Percentiles rank a stretch among this genome's conserved stretches.
These are phyloP conservation scores for Apamea crenata DNA, from an alignment of 2,888 invertebrate genomes.

Conservation along the genomic window DNA sequence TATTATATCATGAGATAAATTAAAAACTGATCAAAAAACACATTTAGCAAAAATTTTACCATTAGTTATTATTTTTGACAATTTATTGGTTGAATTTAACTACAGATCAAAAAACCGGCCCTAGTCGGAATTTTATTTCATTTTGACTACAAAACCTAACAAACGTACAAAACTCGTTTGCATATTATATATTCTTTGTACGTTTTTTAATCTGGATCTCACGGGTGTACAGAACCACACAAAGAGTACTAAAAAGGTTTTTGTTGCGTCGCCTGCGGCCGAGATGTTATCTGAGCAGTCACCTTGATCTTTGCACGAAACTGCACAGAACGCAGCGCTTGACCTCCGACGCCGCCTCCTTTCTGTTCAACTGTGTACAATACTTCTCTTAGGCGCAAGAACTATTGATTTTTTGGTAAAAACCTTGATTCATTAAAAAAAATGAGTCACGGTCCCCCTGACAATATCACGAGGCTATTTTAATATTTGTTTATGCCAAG, in stretches of 20 bases:
- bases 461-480: conserved; percentile 36
- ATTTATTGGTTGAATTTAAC: no score
- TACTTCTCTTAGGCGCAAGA: conserved; percentile 38
- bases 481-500: conserved; percentile 18
- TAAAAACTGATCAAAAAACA: no score
- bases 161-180: conserved; percentile 26
- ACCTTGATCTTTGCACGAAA: conserved; percentile 84
- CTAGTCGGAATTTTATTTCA: conserved; percentile 41
- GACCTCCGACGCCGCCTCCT: conserved; percentile 73
- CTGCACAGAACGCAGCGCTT: conserved; percentile 70
- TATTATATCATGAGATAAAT: no score
- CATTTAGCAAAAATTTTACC: no score
- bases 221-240: conserved; percentile 53
- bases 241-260: conserved; percentile 62
- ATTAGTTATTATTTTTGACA: no score
- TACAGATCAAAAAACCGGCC: no score
- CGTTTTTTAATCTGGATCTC: conserved; percentile 38
- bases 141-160: conserved; percentile 38
- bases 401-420: conserved; percentile 58
- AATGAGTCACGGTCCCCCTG: conserved; percentile 52
- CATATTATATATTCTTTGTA: conserved; percentile 41
- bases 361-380: conserved; percentile 58
- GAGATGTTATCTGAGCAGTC: conserved; percentile 74
- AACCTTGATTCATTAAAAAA: conserved; percentile 64
- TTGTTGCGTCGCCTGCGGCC: conserved; percentile 60